These are phyloP conservation scores for Dysdera silvatica DNA, from an alignment of 1,140 invertebrate species.

Conservation along the genomic window DNA sequence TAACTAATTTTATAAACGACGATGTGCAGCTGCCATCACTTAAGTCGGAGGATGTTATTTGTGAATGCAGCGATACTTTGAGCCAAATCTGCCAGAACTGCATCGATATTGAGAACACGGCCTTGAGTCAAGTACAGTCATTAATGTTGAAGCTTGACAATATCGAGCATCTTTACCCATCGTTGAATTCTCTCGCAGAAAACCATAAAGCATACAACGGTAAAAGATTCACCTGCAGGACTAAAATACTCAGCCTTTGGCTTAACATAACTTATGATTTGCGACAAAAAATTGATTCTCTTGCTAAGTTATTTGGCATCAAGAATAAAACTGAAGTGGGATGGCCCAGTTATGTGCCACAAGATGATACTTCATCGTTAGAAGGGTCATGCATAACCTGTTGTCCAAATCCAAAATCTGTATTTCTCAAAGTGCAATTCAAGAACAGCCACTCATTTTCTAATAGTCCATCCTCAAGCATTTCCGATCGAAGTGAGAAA, in stretches of 20 bases:
- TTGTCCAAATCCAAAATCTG: no score
- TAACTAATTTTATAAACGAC: no score
- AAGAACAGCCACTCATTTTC: neutral
- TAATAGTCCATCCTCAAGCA: neutral
- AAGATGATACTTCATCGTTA: no score
- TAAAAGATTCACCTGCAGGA: slow-evolving; percentile 55
- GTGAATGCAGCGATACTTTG: slow-evolving; percentile 18
- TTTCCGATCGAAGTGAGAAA: neutral
- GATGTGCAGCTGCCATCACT: no score
- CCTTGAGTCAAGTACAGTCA: slow-evolving; percentile 61
- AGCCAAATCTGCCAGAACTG: slow-evolving; percentile 47
- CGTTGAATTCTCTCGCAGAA: slow-evolving; percentile 63
- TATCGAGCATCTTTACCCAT: slow-evolving; percentile 72
- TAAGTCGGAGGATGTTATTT: slow-evolving; percentile 1
- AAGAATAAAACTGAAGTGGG: slow-evolving; percentile 40
- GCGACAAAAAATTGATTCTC: slow-evolving; percentile 65
- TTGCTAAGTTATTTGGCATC: slow-evolving; percentile 63
- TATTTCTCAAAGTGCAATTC: no score
- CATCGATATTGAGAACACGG: slow-evolving; percentile 58
- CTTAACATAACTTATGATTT: slow-evolving; percentile 79
- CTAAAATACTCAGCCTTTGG: slow-evolving; percentile 78
- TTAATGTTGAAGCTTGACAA: slow-evolving; percentile 62
- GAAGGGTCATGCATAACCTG: no score
- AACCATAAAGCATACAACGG: slow-evolving; percentile 64
- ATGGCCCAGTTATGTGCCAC: slow-evolving; percentile 41